Evolutionary conservation across 2,797 vertebrate genomes (phyloP).

Genomic region (Diplodus puntazzo): DNA sequence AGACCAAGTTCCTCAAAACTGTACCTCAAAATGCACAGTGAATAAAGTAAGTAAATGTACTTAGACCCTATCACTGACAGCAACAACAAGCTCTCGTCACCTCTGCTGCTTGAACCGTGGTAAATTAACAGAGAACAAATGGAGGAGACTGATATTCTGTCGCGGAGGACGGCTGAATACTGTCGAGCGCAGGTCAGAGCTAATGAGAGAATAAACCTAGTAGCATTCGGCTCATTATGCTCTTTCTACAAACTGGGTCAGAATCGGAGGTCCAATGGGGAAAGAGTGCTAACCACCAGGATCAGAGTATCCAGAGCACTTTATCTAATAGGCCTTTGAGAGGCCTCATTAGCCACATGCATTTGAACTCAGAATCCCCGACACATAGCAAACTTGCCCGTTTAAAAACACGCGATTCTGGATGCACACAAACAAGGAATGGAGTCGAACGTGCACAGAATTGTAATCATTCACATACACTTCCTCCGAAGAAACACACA

Average conservation of each 20-base stretch:
- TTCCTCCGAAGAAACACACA: neutral
- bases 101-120: neutral
- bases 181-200: slow-evolving; percentile 49
- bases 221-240: slow-evolving; percentile 57
- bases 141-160: slow-evolving; percentile 18
- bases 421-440: slow-evolving; percentile 30
- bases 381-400: slow-evolving; percentile 17
- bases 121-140: slow-evolving; percentile 14
- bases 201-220: slow-evolving; percentile 59
- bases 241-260: slow-evolving; percentile 59
- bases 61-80: neutral
- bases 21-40: too few species aligned
- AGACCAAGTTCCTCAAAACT: too few species aligned
- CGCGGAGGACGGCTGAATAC: slow-evolving; percentile 13
- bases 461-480: slow-evolving; percentile 8
- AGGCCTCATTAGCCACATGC: slow-evolving; percentile 59
- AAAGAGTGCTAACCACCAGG: slow-evolving; percentile 47
- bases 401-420: slow-evolving; percentile 24
- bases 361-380: slow-evolving; percentile 43
- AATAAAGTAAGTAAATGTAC: too few species aligned
- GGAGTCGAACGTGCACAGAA: slow-evolving; percentile 12
- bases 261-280: slow-evolving; percentile 58
- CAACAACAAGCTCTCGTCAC: neutral
- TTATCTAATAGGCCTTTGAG: slow-evolving; percentile 62
- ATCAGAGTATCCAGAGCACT: slow-evolving; percentile 53